Percentiles rank a stretch among this genome's conserved stretches.
phyloP scores from a whole-genome alignment of 2,797 vertebrate genomes.

The Pseudopleuronectes americanus region DNA sequence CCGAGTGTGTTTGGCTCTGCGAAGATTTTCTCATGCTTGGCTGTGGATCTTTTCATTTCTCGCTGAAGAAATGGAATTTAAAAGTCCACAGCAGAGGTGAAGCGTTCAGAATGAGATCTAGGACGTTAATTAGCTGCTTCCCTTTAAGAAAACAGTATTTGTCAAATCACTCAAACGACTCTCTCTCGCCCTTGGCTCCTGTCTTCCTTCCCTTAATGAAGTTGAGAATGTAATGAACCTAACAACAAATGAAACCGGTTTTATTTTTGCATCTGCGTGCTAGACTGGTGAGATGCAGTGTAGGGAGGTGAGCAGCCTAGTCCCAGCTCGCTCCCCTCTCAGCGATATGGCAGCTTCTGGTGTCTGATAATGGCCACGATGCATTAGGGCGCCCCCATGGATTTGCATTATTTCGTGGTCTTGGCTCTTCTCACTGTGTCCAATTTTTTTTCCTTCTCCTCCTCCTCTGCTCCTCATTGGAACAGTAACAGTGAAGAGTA shows the following conservation, averaged over 20 bases:
- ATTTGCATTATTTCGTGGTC: slow-evolving; percentile 49
- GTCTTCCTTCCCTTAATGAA: slow-evolving; percentile 62
- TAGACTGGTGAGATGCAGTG: slow-evolving; percentile 30
- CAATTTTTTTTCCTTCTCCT: slow-evolving; percentile 17
- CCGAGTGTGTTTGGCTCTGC: slow-evolving; percentile 8
- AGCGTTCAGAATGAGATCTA: slow-evolving; percentile 29
- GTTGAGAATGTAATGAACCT: slow-evolving; percentile 62
- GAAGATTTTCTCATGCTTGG: slow-evolving; percentile 14
- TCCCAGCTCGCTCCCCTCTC: slow-evolving; percentile 30
- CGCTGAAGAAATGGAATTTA: slow-evolving; percentile 31
- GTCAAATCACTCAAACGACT: slow-evolving; percentile 57
- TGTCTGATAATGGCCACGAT: slow-evolving; percentile 54
- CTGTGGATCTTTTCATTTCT: slow-evolving; percentile 16
- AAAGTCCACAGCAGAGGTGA: slow-evolving; percentile 23
- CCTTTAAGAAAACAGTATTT: slow-evolving; percentile 55
- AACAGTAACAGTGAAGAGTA: slow-evolving; percentile 7
- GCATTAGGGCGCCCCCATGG: slow-evolving; percentile 41
- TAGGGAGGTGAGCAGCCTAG: slow-evolving; percentile 39
- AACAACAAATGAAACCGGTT: slow-evolving; percentile 57
- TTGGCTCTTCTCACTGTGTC: slow-evolving; percentile 22
- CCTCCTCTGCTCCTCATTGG: slow-evolving; percentile 36
- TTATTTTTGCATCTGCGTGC: slow-evolving; percentile 40
- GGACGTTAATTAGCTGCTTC: slow-evolving; percentile 55
- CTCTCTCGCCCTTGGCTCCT: slow-evolving; percentile 50
- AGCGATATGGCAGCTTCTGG: slow-evolving; percentile 43